Percentiles rank a stretch among this genome's conserved stretches.
Conservation (phyloP, 2,888 invertebrate species). For the Chrysodeixis includens region DNA sequence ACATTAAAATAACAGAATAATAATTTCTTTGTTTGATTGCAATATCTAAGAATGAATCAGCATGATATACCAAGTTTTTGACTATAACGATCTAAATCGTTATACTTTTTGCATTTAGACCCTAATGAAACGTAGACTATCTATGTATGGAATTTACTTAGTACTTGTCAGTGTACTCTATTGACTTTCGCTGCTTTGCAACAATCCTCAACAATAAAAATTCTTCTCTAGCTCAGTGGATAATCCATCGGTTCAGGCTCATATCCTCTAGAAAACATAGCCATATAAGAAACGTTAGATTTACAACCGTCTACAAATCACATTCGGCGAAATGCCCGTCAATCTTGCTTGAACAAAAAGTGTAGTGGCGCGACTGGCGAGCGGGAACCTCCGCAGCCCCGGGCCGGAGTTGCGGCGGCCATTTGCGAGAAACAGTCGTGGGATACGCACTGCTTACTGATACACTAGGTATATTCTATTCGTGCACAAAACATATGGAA, state of each 20-base stretch:
- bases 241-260: constrained; percentile 33
- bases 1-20: background rate
- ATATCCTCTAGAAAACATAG: constrained; percentile 20
- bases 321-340: constrained; percentile 48
- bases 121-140: background rate
- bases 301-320: constrained; percentile 45
- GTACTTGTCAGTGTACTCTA: background rate
- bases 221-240: constrained; percentile 11
- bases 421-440: constrained; percentile 41
- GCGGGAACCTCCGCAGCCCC: background rate
- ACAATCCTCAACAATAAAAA: constrained; percentile 18
- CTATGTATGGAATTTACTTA: background rate
- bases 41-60: background rate
- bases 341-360: constrained; percentile 36
- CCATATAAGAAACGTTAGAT: constrained; percentile 39
- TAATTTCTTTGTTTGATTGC: background rate
- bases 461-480: constrained; percentile 8
- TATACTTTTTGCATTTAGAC: background rate
- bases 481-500: constrained; percentile 18
- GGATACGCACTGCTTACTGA: constrained; percentile 31
- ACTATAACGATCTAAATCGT: background rate
- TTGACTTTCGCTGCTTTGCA: background rate
- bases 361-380: constrained; percentile 11
- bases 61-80: background rate
- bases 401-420: background rate